Base-by-base conservation (phyloP, 2,113 vertebrate species). In the Piaya cayana region DNA sequence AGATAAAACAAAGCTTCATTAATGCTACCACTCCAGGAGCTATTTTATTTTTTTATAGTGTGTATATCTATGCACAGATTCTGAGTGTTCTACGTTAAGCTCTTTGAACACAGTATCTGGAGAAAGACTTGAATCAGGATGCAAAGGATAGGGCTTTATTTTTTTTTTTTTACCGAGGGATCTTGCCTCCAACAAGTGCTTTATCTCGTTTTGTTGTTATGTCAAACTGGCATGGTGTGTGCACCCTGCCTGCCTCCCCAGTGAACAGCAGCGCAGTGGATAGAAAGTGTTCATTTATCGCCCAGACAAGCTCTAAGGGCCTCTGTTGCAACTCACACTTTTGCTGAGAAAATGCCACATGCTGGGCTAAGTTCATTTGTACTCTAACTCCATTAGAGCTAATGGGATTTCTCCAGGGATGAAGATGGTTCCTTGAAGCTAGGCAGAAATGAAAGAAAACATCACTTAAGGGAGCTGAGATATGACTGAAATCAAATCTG, bases 341-440 rank as follows among this genome's bases (percentile, higher is more conserved):
- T 7, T 55, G 58, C 70, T 69, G 84, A 95, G 87, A 88, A 95
- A 95, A 85, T 59, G 89, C 75, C 93, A 85, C 84, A 68, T 23
- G 70, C 84, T 95, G 89, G 90, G 87, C 65, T 65, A 87, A 82
- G 74, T 91, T 89, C 78, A 88, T 94, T 93, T 89, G 65, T 76
- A 39, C 85, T 80, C 65, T 3, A 90, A 55, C 87, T 80, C 89
- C 70, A 82, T 85, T 92, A 91, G 72, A 90, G 70, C 53, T 92
- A 96, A 95, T 90, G 70, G 89, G 62, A 45, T 92, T 85, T 82
- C 84, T 67, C 84, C 9, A 8, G 81, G 78, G 58, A 80, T 75
- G 71, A 43, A 80, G 76, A 71, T 42, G 26, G 78, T n/a, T 87
- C 72, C 86, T 85, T 39, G 84, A 80, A 93, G 85, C 70, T 69